Evolutionary conservation across 2,888 invertebrate genomes (phyloP), one percentile per base, ranked within the genome.

Genomic region (Horisme vitalbata): DNA sequence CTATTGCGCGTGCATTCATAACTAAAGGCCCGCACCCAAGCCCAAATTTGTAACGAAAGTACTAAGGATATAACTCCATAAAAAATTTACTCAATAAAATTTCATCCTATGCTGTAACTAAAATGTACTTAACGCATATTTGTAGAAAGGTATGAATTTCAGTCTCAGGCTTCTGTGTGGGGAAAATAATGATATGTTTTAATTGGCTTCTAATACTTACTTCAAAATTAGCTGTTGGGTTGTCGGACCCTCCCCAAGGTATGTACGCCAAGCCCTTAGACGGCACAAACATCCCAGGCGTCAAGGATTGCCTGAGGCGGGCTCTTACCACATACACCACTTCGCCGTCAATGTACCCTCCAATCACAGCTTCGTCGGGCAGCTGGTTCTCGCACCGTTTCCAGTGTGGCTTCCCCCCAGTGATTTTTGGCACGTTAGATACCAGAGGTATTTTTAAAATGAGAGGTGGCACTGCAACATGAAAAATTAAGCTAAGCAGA

Each of bases 251-350:
- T 11, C 95, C 96, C 94, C 95, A 96, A 31, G 95, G 79, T 8
- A 96, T 79, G 65, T 93, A 96, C 52, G 92, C 93, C 0, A 91
- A 86, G 6, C 93, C 93, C 65, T 94, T 93, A 8, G 94, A 92
- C 3, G 94, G 92, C 31, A 94, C 90, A 55, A 94, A 91, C 77
- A 96, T 95, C 13, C 96, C 96, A 35, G 96, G 96, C 52, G 96
- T 92, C 26, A 95, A 74, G n/a, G 93, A 94, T 4, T 94, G 94
- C 57, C 92, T 93, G 69, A 94, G 94, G 11, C 80, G 78, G 2
- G 94, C 94, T 63, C 96, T 91, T 9, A 94, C 92, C 2, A 95
- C 91, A 65, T 91, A 95, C 4, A 94, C 66, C 2, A 91, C 85
- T 65, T 93, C 93, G 1, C 38, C 39, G 31, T 90, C 88, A 65